Conservation (phyloP, 2,113 vertebrate genomes). For the Bubo bubo region DNA sequence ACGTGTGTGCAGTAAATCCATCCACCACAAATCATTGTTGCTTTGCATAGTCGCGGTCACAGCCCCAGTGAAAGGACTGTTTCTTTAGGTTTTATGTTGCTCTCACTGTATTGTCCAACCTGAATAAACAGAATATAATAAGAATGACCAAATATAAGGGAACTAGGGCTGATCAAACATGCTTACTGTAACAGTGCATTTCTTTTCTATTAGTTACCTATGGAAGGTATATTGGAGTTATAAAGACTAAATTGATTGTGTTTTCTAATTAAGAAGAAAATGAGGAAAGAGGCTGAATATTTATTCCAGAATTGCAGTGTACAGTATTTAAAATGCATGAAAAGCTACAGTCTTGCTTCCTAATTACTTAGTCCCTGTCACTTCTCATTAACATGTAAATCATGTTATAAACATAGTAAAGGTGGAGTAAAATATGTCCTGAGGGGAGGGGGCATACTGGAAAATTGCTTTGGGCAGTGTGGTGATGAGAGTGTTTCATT, state of each 20-base stretch:
- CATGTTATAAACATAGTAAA: constrained; percentile 67
- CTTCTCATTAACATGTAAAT: constrained; percentile 79
- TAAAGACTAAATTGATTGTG: constrained; percentile 60
- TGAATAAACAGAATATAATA: not conserved
- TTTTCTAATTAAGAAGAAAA: constrained; percentile 72
- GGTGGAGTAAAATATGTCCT: constrained; percentile 64
- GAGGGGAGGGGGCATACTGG: constrained; percentile 36
- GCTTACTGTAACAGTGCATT: constrained; percentile 13
- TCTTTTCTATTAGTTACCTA: constrained; percentile 61
- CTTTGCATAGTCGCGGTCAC: not conserved
- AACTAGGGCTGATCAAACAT: not conserved
- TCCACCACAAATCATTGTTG: not conserved
- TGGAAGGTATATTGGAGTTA: constrained; percentile 54
- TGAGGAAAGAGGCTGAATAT: constrained; percentile 47
- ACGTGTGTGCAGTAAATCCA: not conserved
- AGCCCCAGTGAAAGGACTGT: not conserved
- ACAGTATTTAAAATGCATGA: constrained; percentile 68
- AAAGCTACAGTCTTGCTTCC: constrained; percentile 51
- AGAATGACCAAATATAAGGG: not conserved
- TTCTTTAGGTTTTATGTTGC: not conserved
- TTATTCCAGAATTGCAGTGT: constrained; percentile 62
- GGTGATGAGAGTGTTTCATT: constrained; percentile 57
- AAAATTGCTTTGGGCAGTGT: constrained; percentile 74
- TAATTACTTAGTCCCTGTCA: constrained; percentile 74
- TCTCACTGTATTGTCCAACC: not conserved